Base-by-base conservation (phyloP, 2,888 invertebrate genomes). In the Cephus runcator region DNA sequence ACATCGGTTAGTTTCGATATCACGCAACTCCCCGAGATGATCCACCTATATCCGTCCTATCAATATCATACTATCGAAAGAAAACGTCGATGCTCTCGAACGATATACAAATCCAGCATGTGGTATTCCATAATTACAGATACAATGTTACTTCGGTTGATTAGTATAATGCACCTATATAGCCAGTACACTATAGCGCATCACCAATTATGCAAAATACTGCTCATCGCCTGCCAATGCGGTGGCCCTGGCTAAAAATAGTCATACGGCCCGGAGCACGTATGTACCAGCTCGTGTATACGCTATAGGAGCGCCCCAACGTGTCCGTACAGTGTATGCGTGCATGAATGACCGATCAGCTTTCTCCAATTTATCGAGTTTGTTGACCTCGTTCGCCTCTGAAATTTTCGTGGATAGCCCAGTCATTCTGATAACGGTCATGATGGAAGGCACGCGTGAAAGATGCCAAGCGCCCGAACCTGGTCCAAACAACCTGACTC, bases 331-430 rank as follows among this genome's bases (percentile, higher is more conserved):
- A 9, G 12, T 71, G 71, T 71, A 34, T 71, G 71, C 73, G 68
- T 30, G 75, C 78, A 78, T 75, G 78, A 78, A 78, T 78, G 78
- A 75, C 73, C 69, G 76, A 75, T 76, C 75, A 78, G 76, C 78
- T 78, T 78, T 78, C 78, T 76, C 78, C 78, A 73, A 78, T 76
- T 78, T 76, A 78, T 78, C 31, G 73, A 73, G 78, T 78, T 78
- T 75, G 76, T 76, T 73, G 34, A 78, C 78, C 78, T 73, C 69
- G 40, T 56, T 56, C 40, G 40, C 23, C 40, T 56, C 23, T 56
- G 74, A 77, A 77, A 69, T 56, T 56, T 75, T 77, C 75, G 77
- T 69, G 77, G 77, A 77, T 77, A 40, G 56, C 69, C 73, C 76
- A 74, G 73, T 74, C 77, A 73, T 77, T 77, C 73, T 77, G 77